phyloP scores from a whole-genome alignment of 2,888 invertebrate genomes.

The Pristionchus entomophagus region DNA sequence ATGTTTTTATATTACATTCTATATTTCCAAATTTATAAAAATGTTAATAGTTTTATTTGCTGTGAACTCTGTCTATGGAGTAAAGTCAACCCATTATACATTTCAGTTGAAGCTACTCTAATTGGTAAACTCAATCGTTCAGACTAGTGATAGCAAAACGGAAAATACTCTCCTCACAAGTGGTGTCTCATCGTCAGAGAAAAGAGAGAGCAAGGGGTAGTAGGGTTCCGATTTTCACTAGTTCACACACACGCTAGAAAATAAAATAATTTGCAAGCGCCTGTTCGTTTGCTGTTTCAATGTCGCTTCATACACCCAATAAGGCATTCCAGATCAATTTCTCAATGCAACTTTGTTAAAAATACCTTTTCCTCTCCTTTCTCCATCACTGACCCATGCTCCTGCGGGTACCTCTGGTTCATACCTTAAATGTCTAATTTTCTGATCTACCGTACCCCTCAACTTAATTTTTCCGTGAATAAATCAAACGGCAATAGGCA shows the following conservation, averaged over 20 bases:
- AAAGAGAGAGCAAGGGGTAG: no score
- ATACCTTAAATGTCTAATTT: background rate
- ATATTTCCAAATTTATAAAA: background rate
- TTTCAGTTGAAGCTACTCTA: no score
- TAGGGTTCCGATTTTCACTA: no score
- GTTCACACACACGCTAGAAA: background rate
- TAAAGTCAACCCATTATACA: background rate
- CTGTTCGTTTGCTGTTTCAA: background rate
- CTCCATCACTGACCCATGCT: background rate
- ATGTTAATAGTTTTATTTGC: no score
- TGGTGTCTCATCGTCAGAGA: no score
- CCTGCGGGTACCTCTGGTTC: conserved; percentile 14
- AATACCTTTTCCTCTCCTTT: conserved; percentile 11
- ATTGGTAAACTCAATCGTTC: no score
- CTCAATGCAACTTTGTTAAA: background rate
- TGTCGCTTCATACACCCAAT: background rate
- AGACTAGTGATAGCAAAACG: no score
- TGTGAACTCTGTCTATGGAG: no score
- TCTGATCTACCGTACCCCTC: background rate
- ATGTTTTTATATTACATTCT: background rate
- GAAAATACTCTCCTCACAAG: no score
- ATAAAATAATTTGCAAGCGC: background rate
- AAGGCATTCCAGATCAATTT: background rate
- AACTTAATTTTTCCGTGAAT: background rate
- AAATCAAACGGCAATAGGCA: no score